These are phyloP conservation scores for Liodrosophila aerea DNA, from an alignment of 2,888 invertebrate species.

Conservation along the genomic window DNA sequence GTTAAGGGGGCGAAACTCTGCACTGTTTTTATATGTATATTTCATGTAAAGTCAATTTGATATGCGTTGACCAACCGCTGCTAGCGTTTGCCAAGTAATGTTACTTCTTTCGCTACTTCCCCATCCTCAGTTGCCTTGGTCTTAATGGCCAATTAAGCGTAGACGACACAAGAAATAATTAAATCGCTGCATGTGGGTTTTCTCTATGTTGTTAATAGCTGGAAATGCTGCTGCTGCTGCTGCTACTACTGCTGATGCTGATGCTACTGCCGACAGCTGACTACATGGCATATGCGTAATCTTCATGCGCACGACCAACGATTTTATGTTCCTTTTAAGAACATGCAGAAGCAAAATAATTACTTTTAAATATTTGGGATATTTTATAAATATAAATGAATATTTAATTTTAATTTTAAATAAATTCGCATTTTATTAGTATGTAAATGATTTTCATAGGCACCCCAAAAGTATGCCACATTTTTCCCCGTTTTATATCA, in stretches of 20 bases:
- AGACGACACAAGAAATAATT: constrained; percentile 82
- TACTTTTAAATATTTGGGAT: no score
- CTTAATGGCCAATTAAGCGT: constrained; percentile 82
- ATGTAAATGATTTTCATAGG: no score
- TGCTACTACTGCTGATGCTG: background rate
- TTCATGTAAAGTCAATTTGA: constrained; percentile 75
- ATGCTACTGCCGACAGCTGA: constrained; percentile 2
- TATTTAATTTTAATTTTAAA: no score
- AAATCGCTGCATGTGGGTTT: constrained; percentile 80
- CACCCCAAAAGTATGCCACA: constrained; percentile 2
- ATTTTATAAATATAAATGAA: no score
- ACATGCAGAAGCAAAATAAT: constrained; percentile 8
- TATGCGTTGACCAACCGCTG: constrained; percentile 63
- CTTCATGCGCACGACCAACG: constrained; percentile 12
- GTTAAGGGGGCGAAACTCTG: background rate
- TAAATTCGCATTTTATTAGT: background rate
- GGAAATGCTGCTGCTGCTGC: constrained; percentile 2
- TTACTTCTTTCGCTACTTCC: constrained; percentile 17
- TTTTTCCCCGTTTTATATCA: background rate
- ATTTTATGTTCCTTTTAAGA: no score
- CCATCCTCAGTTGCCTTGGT: constrained; percentile 9
- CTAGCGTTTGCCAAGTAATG: constrained; percentile 42
- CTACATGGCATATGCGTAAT: constrained; percentile 39
- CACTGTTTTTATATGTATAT: constrained; percentile 58
- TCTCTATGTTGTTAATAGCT: constrained; percentile 25